Evolutionary conservation across 1,140 invertebrate genomes (phyloP), one percentile per base, ranked within the genome.

Genomic region (Penaeus vannamei): DNA sequence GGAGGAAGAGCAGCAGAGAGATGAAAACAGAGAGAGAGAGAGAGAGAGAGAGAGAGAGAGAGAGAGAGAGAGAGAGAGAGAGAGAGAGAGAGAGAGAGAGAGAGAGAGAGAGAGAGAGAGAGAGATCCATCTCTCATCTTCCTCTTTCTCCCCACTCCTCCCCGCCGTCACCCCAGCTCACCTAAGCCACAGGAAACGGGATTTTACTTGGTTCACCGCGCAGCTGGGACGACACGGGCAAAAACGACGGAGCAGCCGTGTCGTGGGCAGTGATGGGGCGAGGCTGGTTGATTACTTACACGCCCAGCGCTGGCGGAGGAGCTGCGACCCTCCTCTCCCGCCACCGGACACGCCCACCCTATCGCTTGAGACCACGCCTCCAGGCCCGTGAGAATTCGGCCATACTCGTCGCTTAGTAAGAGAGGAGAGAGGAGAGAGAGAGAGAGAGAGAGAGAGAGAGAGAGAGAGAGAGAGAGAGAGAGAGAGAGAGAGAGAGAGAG

Each of bases 181-280:
- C n/a, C 46, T 72, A 32, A 84, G 81, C 26, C 66, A 61, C 69
- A 83, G 86, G 80, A 84, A 88, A 88, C 86, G 69, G 69, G 86
- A 88, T 88, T 88, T 84, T 88, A 84, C 86, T 72, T 84, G 86
- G 86, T 83, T 84, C 36, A 88, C 77, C 86, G 86, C 80, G 59
- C 86, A 88, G 86, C 42, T 88, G 77, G 86, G 86, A 84, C 86
- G 86, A 77, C 20, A 36, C 53, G n/a, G 36, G 36, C 22, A 83
- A 82, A 77, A 88, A 46, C 53, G 36, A 19, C 66, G 80, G 76
- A 53, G 80, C 36, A 59, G 77, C 79, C 72, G 59, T 79, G 85
- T 80, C 76, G 86, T 83, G 86, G 66, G 32, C 22, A 61, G 61
- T 88, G 64, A 84, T 77, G 46, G 80, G 81, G 42, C 61, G 62